Evolutionary conservation across 2,797 vertebrate genomes (phyloP).

Genomic region (Meriones psammophilus): DNA sequence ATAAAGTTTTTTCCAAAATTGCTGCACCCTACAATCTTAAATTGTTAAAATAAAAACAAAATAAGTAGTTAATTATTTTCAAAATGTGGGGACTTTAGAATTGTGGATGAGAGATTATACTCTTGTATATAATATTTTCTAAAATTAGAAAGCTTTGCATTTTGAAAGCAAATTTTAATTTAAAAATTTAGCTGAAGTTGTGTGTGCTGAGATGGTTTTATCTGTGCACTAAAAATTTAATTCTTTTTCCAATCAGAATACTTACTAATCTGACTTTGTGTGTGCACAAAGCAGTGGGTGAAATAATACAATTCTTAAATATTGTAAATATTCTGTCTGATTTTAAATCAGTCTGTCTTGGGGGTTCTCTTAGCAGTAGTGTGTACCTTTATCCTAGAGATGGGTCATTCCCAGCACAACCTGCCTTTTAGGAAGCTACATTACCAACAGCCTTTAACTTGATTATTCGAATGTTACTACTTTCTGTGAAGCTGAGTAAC

Average conservation of each 20-base stretch:
- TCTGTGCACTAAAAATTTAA: background rate
- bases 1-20: background rate
- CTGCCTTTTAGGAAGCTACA: background rate
- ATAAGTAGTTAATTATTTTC: constrained; percentile 42
- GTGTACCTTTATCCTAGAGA: background rate
- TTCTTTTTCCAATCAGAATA: background rate
- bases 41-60: constrained; percentile 18
- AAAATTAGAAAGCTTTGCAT: constrained; percentile 46
- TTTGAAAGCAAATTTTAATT: background rate
- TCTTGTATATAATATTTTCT: constrained; percentile 51
- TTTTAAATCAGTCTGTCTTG: background rate
- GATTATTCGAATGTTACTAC: background rate
- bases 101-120: background rate
- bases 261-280: background rate
- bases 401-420: background rate
- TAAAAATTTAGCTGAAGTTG: background rate
- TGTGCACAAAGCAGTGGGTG: background rate
- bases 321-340: constrained; percentile 17
- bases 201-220: background rate
- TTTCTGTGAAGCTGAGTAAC: background rate
- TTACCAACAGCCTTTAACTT: background rate
- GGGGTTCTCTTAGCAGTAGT: background rate
- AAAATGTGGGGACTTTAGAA: background rate
- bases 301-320: background rate
- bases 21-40: constrained; percentile 18